A percentile compares a stretch with the other conserved stretches of the same genome.
These are phyloP conservation scores for Coleophora flavipennella DNA, from an alignment of 2,888 invertebrate species.

Conservation along the genomic window DNA sequence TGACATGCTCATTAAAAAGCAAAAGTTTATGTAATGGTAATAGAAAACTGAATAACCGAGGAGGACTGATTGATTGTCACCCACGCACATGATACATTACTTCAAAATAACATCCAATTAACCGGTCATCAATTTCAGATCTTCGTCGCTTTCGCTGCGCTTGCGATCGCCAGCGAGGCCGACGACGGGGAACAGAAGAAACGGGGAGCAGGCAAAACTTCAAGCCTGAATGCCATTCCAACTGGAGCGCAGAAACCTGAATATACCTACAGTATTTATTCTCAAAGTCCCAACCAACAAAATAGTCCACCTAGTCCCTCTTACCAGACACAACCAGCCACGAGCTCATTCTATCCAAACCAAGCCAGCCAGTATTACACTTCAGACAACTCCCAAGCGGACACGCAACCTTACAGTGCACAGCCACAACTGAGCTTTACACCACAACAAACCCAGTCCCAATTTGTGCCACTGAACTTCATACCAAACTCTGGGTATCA, in stretches of 20 bases:
- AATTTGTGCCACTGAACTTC: constrained; percentile 53
- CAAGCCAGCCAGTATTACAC: constrained; percentile 50
- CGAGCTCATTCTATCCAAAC: constrained; percentile 56
- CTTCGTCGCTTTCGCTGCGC: constrained; percentile 40
- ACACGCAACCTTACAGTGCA: constrained; percentile 23
- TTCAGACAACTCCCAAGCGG: constrained; percentile 29
- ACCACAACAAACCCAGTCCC: constrained; percentile 37
- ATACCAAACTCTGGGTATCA: constrained; percentile 57
- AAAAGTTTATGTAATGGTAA: constrained; percentile 6
- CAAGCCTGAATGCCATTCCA: constrained; percentile 49
- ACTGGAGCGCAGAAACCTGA: constrained; percentile 61
- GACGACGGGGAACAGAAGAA: constrained; percentile 62
- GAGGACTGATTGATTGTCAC: constrained; percentile 34
- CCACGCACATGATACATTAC: constrained; percentile 23
- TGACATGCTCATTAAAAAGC: no score
- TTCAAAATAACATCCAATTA: constrained; percentile 9
- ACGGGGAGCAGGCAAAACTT: constrained; percentile 50
- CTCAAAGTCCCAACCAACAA: constrained; percentile 38
- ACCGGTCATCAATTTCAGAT: constrained; percentile 40
- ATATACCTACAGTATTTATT: constrained; percentile 55
- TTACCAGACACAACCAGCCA: constrained; percentile 39
- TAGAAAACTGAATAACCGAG: constrained; percentile 3
- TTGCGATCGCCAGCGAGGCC: constrained; percentile 45
- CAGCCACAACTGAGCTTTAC: constrained; percentile 39
- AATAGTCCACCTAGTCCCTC: constrained; percentile 21